Evolutionary conservation across 1,140 invertebrate species (phyloP), one percentile per base, ranked within the genome.

Genomic region (Drosophila malerkotliana): DNA sequence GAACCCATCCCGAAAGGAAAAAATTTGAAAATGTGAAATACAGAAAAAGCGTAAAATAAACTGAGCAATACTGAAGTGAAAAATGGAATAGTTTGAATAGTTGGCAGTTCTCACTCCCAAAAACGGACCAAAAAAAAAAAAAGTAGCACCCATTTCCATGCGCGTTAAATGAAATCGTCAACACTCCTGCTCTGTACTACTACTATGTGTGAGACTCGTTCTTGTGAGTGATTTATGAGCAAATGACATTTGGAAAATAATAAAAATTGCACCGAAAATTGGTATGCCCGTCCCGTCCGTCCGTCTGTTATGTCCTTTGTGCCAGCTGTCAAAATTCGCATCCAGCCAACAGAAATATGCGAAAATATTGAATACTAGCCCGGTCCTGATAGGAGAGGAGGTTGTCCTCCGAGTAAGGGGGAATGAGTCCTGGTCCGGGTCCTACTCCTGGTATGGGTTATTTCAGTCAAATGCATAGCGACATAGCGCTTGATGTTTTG

Each of bases 231-330:
- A 87, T 87, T 82, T 85, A 85, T 82, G 81, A 47, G 69, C 53
- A 82, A 82, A 62, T 87, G 74, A 72, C 82, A 78, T 77, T 63
- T 82, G 59, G 59, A 87, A 87, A 84, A 81, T 82, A 88, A 80
- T 62, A 81, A 77, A 77, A 87, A 76, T 68, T 66, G 44, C 52
- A 58, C 15, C 37, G 55, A 87, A 85, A 85, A 85, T 77, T 79
- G 67, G 57, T 62, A 39, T 72, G 72, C 55, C 61, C 58, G 26
- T 60, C 61, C 28, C n/a, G 52, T 37, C 53, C 55, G 18, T 55
- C 28, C 45, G 55, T 58, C 48, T 14, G 26, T 34, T n/a, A 10
- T 37, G 34, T 58, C 39, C 60, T 48, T 34, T 60, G 41, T 45
- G 37, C 48, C 62, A 63, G 73, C 66, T 76, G 73, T 76, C 73